Evolutionary conservation across 2,797 vertebrate genomes (phyloP).

Genomic region (Clamator glandarius): DNA sequence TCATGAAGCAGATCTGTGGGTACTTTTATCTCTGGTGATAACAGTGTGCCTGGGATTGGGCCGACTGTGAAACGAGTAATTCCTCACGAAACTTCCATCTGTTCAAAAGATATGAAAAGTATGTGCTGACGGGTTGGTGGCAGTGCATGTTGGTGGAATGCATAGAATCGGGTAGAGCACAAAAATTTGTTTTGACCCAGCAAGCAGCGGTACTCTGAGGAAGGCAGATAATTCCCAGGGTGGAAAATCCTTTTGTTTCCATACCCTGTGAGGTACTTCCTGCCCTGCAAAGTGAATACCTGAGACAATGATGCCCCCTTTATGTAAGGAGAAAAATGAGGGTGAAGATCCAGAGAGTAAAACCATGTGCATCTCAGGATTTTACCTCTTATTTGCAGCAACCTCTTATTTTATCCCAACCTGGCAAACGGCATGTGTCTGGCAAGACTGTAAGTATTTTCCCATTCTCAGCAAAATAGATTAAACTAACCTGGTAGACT

Average conservation of each 20-base stretch:
- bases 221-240: background rate
- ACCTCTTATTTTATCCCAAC: background rate
- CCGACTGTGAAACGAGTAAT: slow-evolving; percentile 10
- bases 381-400: background rate
- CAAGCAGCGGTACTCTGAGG: background rate
- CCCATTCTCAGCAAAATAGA: background rate
- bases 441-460: background rate
- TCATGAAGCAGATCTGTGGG: background rate
- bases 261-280: background rate
- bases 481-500: background rate
- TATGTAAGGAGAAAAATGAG: background rate
- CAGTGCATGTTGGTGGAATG: background rate
- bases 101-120: background rate
- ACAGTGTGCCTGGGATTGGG: background rate
- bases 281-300: background rate
- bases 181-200: background rate
- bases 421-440: background rate
- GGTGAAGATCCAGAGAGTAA: background rate
- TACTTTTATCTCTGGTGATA: background rate
- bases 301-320: background rate
- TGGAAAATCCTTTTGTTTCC: background rate
- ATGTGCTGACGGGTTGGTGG: background rate
- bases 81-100: background rate
- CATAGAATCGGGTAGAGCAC: background rate
- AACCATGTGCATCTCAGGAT: background rate